These are phyloP conservation scores for Pangasius sanitwongsei DNA, from an alignment of 2,797 vertebrate species.

Conservation along the genomic window DNA sequence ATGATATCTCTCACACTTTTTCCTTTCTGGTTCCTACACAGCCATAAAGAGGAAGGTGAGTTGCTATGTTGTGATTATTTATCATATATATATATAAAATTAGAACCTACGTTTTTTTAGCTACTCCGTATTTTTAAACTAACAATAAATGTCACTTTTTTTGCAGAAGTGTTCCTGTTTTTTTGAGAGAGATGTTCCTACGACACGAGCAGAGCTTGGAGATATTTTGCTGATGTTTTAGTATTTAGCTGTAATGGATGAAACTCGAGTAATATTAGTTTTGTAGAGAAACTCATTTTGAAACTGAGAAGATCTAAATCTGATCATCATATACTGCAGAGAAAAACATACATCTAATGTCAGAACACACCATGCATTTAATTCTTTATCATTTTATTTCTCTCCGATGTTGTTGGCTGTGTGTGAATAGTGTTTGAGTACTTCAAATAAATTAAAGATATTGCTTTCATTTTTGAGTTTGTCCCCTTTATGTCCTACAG, in stretches of 20 bases:
- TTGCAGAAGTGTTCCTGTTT: background rate
- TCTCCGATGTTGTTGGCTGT: background rate
- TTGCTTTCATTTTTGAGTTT: slow-evolving; percentile 1
- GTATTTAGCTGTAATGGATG: background rate
- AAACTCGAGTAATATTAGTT: background rate
- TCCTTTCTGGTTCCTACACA: background rate
- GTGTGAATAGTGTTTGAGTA: slow-evolving; percentile 19
- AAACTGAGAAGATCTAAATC: background rate
- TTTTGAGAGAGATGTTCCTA: background rate
- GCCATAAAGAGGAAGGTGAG: slow-evolving; percentile 16
- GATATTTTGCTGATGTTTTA: background rate
- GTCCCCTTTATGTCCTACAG: background rate
- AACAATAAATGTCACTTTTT: background rate
- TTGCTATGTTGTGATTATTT: background rate
- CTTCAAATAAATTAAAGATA: slow-evolving; percentile 18
- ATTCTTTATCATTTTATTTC: background rate
- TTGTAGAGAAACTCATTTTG: background rate
- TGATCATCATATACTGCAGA: background rate
- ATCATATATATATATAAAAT: too few relatives aligned
- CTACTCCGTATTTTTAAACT: background rate
- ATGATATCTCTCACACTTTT: background rate
- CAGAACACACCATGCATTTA: background rate
- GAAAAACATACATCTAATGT: background rate
- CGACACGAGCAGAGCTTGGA: background rate
- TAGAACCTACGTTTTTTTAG: background rate